phyloP scores from a whole-genome alignment of 2,113 vertebrate species.

The Elephas maximus region DNA sequence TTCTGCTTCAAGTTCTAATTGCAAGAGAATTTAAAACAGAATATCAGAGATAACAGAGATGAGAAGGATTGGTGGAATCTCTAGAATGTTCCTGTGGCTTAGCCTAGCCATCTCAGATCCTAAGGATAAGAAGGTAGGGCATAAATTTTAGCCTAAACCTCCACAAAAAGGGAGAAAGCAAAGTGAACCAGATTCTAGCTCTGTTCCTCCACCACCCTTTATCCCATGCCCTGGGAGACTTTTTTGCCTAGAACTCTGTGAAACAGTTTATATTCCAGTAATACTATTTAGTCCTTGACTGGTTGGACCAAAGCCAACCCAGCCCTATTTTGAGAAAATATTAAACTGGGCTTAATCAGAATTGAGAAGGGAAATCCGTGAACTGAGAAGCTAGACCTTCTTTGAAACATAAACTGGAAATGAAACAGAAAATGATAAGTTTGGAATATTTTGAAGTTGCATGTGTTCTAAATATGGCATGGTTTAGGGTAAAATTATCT shows the following conservation, averaged over 20 bases:
- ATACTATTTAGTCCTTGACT: slow-evolving; percentile 3
- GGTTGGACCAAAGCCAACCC: slow-evolving; percentile 35
- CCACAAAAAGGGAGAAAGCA: neutral
- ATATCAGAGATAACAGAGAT: neutral
- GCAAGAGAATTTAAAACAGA: slow-evolving; percentile 59
- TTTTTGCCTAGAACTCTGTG: neutral
- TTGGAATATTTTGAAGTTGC: neutral
- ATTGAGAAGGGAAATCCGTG: neutral
- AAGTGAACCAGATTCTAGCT: neutral
- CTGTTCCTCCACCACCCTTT: neutral
- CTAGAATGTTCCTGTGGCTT: neutral
- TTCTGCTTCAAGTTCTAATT: slow-evolving; percentile 55
- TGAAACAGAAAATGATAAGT: neutral
- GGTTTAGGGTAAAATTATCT: neutral
- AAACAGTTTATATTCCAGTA: slow-evolving; percentile 23
- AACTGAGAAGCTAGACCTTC: neutral
- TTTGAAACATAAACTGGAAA: slow-evolving; percentile 25
- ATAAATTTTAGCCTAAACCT: neutral
- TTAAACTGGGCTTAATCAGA: neutral
- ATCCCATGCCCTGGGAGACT: neutral
- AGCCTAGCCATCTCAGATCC: neutral
- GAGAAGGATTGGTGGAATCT: neutral
- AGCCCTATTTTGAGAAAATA: slow-evolving; percentile 25
- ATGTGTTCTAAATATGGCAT: neutral
- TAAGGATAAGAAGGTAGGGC: neutral